phyloP scores from a whole-genome alignment of 2,888 invertebrate genomes.

The Limenitis camilla region DNA sequence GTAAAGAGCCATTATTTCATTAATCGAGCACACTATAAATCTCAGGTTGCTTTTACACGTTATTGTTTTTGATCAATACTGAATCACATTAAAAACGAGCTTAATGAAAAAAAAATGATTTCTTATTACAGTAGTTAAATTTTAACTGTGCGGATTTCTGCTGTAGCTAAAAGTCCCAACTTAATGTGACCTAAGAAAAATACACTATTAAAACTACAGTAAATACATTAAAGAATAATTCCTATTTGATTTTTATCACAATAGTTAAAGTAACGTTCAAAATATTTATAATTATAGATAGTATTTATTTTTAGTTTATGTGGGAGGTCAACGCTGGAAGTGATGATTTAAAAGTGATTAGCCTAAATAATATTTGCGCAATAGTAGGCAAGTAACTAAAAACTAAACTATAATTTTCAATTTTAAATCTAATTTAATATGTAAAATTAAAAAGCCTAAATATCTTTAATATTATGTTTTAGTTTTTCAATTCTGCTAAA shows the following conservation, averaged over 20 bases:
- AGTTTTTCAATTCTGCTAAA: too few relatives aligned
- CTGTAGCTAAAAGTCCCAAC: too few relatives aligned
- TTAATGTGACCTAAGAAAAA: too few relatives aligned
- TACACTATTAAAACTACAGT: too few relatives aligned
- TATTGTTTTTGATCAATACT: conserved; percentile 40
- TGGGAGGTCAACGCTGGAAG: conserved; percentile 8
- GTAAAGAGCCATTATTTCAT: conserved; percentile 19
- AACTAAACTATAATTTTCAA: not conserved
- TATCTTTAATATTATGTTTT: too few relatives aligned
- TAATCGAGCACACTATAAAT: conserved; percentile 39
- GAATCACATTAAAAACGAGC: conserved; percentile 30
- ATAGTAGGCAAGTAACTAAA: not conserved
- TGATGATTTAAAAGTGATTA: conserved; percentile 26
- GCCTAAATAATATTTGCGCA: conserved; percentile 20
- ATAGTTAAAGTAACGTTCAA: too few relatives aligned
- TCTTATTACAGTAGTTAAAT: conserved; percentile 3
- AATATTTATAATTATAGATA: too few relatives aligned
- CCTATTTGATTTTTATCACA: too few relatives aligned
- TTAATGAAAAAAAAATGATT: conserved; percentile 20
- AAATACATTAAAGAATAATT: too few relatives aligned
- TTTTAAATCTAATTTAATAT: too few relatives aligned
- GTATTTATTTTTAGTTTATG: conserved; percentile 10
- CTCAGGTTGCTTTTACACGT: conserved; percentile 39
- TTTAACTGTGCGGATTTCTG: too few relatives aligned
- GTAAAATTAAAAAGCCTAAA: too few relatives aligned